Evolutionary conservation across 1,140 invertebrate genomes (phyloP), one percentile per base, ranked within the genome.

Genomic region (Pseudoatta argentina): DNA sequence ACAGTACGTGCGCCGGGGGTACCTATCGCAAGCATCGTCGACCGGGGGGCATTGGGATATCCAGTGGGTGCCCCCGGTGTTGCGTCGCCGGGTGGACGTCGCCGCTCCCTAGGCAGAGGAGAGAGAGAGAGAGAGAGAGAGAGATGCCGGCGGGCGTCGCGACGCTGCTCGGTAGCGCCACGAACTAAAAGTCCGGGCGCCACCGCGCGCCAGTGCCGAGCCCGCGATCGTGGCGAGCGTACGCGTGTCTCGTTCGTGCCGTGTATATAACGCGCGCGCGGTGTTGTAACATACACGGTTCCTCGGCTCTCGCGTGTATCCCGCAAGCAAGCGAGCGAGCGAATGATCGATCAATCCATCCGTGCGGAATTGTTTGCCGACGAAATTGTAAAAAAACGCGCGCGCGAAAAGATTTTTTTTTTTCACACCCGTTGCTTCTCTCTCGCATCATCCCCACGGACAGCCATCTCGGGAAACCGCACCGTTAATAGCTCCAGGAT

Each of bases 151-250:
- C 89, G 90, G 92, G 93, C 93, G 93, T 91, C 93, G 93, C 92
- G 95, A 94, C 94, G 95, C 94, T 93, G 92, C 91, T 92, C 94
- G 95, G 95, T 92, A 91, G 92, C 92, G 92, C 90, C 91, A 87
- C 59, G 94, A 95, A 95, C 95, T 95, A 95, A 93, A 93, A 92
- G 92, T 93, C 93, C 89, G 91, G 93, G 93, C 90, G 92, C 78
- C 92, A 87, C 91, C 86, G 88, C 93, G 89, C 92, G 93, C 91
- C 95, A 95, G 95, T 95, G 92, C 93, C 92, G 94, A 93, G 93
- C 90, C 93, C 94, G 94, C 94, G 94, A 95, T 93, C 94, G 93
- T 93, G 89, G 94, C 90, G 94, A 94, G 93, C 92, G 94, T 94
- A 95, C 94, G 94, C 92, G 93, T 92, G 88, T 16, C 87, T 88